phyloP scores from a whole-genome alignment of 2,888 invertebrate genomes.

The Chrysolina americana region DNA sequence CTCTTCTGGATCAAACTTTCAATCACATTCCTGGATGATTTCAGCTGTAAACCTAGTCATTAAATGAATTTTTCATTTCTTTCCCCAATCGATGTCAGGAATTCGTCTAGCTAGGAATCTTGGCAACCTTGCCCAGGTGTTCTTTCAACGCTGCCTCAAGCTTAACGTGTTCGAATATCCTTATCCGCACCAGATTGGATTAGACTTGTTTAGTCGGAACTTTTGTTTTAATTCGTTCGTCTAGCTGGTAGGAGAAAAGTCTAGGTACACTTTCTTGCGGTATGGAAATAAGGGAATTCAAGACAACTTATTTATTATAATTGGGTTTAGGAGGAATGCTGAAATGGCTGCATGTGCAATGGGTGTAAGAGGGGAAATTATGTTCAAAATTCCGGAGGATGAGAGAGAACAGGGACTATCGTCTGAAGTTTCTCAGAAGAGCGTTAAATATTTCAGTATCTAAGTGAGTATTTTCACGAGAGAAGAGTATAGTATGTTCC shows the following conservation, averaged over 20 bases:
- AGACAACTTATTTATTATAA: constrained; percentile 32
- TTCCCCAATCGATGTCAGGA: too few species aligned
- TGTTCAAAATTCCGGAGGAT: not conserved
- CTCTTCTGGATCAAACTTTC: too few species aligned
- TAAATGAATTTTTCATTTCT: too few species aligned
- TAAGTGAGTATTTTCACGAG: too few species aligned
- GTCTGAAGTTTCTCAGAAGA: not conserved
- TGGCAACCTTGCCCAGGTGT: constrained; percentile 65
- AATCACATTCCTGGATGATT: too few species aligned
- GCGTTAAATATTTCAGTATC: not conserved
- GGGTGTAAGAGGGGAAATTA: constrained; percentile 5
- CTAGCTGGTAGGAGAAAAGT: constrained; percentile 30
- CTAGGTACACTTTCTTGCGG: constrained; percentile 32
- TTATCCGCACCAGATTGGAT: constrained; percentile 44
- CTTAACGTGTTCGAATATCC: constrained; percentile 44
- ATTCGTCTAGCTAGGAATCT: not conserved
- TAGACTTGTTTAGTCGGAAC: constrained; percentile 47
- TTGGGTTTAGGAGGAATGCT: constrained; percentile 14
- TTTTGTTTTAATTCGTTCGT: constrained; percentile 47
- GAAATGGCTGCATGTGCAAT: constrained; percentile 1
- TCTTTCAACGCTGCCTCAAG: constrained; percentile 53
- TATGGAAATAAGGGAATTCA: constrained; percentile 41
- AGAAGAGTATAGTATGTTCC: too few species aligned
- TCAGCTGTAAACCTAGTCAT: too few species aligned
- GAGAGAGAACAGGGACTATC: not conserved